These are phyloP conservation scores for Pteronotus mesoamericanus DNA, from an alignment of 2,797 vertebrate genomes.

Conservation along the genomic window DNA sequence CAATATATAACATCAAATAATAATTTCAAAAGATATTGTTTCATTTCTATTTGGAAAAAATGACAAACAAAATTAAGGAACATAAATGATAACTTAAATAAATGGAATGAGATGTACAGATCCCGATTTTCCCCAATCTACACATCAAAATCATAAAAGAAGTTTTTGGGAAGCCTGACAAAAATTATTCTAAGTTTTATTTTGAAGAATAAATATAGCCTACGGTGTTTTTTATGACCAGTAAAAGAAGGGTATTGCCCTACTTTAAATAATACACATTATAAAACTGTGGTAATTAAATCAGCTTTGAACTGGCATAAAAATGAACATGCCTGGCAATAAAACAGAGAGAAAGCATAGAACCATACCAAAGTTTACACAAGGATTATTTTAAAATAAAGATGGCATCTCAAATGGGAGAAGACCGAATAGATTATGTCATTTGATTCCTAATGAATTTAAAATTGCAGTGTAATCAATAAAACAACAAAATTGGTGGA, in stretches of 20 bases:
- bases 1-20: background rate
- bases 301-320: background rate
- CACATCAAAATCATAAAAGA: background rate
- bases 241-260: background rate
- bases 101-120: background rate
- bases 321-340: background rate
- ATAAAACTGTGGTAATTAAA: background rate
- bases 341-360: background rate
- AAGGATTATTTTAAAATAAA: slow-evolving; percentile 28
- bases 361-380: background rate
- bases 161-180: background rate
- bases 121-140: background rate
- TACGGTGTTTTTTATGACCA: background rate
- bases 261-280: background rate
- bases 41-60: slow-evolving; percentile 11
- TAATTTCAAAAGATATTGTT: background rate
- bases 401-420: background rate
- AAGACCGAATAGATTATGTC: background rate
- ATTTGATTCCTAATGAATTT: background rate
- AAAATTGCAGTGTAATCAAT: background rate
- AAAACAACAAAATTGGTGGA: background rate
- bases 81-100: slow-evolving; percentile 2
- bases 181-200: slow-evolving; percentile 24
- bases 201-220: background rate
- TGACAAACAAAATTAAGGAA: background rate